Evolutionary conservation across 2,797 vertebrate species (phyloP), one percentile per base, ranked within the genome.

Genomic region (Manis javanica): DNA sequence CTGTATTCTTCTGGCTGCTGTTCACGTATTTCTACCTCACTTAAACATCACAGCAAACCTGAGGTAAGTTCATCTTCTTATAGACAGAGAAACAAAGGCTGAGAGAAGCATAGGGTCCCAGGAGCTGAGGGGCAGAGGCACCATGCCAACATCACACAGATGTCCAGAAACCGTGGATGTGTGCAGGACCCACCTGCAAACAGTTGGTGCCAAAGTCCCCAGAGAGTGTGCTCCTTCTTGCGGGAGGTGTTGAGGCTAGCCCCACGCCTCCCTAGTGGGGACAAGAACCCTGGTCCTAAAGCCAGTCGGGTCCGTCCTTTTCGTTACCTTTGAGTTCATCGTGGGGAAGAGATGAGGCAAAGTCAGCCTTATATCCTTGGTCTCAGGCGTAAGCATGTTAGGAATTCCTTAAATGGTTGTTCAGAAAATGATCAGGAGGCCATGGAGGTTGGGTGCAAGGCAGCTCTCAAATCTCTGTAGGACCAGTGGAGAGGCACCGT

Each of bases 341-440:
- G 0, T 49, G 7, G 55, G 66, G 19, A 71, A 69, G 23, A 29
- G 7, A 51, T 34, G 42, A 39, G 4, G 26, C 7, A 18, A 51
- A 2, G 42, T 12, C 57, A 21, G 59, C 21, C 59, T 66, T 85
- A 2, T 18, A 10, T 42, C 26, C 21, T 59, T 68, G 8, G 46
- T 53, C 26, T 84, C 24, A 49, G 64, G 31, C 7, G 16, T 55
- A 0, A 15, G 2, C 23, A 66, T 24, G 6, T 37, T 16, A 64
- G 61, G 42, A 39, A 5, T 29, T 91, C 26, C 51, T 63, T 63
- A n/a, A 66, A 49, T 46, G 18, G 19, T 61, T 81, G 29, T 55
- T 90, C 51, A 81, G 61, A 81, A 82, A 63, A 64, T 69, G n/a
- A 26, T 74, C 34, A 59, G 71, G 34, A 69, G 89, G 14, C 59